Evolutionary conservation across 2,113 vertebrate species (phyloP).

Genomic region (Crotalus horridus): DNA sequence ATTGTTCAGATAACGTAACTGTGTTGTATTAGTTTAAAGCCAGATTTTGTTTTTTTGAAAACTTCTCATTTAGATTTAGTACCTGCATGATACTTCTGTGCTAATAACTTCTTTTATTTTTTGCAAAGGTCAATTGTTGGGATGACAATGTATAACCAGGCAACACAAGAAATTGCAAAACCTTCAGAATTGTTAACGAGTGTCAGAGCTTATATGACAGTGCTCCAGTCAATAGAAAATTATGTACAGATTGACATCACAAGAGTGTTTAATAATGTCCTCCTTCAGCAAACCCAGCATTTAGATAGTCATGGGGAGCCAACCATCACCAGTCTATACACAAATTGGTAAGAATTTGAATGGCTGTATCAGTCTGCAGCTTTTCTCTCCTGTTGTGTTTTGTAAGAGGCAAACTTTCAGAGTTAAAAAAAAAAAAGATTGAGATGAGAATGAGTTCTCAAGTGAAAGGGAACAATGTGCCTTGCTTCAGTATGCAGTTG

Average conservation of each 20-base stretch:
- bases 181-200: constrained; percentile 96
- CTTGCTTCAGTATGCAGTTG: background rate
- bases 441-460: background rate
- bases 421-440: background rate
- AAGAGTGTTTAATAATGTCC: constrained; percentile 97
- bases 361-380: background rate
- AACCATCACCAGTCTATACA: constrained; percentile 98
- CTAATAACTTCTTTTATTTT: constrained; percentile 19
- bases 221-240: constrained; percentile 98
- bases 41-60: background rate
- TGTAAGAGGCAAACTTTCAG: background rate
- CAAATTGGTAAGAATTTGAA: constrained; percentile 86
- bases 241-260: constrained; percentile 99
- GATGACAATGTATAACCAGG: constrained; percentile 99
- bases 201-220: constrained; percentile 97
- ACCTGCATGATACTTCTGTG: constrained; percentile 16
- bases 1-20: background rate
- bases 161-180: constrained; percentile 98
- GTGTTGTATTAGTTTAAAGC: background rate
- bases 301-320: constrained; percentile 98
- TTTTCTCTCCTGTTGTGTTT: background rate
- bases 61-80: background rate
- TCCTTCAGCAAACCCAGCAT: constrained; percentile 98
- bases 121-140: constrained; percentile 91
- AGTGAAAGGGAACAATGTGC: background rate